phyloP scores from a whole-genome alignment of 2,113 vertebrate species.

The Gambusia holbrooki region DNA sequence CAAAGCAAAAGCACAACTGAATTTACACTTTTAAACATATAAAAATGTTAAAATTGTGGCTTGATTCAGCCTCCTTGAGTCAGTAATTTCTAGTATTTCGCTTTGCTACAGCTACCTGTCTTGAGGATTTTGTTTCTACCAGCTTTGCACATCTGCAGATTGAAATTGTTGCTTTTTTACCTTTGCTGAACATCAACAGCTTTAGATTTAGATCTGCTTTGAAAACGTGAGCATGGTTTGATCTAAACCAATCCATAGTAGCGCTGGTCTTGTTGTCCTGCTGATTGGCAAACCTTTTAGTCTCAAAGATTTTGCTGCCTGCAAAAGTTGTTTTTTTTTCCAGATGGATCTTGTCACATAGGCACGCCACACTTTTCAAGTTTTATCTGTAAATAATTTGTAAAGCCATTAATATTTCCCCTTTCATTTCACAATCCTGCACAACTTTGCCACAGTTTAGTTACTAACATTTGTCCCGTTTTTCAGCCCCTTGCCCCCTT shows the following conservation, averaged over 20 bases:
- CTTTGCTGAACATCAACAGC: too few relatives aligned
- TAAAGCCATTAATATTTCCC: not conserved
- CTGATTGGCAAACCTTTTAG: not conserved
- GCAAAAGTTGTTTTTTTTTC: too few relatives aligned
- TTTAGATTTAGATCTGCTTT: too few relatives aligned
- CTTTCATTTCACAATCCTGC: not conserved
- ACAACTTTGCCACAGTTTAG: not conserved
- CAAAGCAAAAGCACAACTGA: not conserved
- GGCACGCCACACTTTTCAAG: not conserved
- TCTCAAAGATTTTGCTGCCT: too few relatives aligned
- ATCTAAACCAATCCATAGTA: too few relatives aligned
- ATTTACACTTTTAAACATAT: not conserved
- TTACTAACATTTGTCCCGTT: not conserved
- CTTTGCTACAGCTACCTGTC: not conserved
- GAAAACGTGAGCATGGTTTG: too few relatives aligned
- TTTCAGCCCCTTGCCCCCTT: conserved; percentile 74
- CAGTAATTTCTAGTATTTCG: not conserved
- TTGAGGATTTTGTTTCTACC: not conserved
- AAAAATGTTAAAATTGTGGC: not conserved
- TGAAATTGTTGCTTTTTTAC: too few relatives aligned
- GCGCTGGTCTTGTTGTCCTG: not conserved
- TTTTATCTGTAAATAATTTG: not conserved
- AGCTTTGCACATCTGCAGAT: not conserved
- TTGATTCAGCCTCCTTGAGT: not conserved
- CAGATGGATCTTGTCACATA: not conserved